phyloP scores from a whole-genome alignment of 2,113 vertebrate species.

The Pogona vitticeps region DNA sequence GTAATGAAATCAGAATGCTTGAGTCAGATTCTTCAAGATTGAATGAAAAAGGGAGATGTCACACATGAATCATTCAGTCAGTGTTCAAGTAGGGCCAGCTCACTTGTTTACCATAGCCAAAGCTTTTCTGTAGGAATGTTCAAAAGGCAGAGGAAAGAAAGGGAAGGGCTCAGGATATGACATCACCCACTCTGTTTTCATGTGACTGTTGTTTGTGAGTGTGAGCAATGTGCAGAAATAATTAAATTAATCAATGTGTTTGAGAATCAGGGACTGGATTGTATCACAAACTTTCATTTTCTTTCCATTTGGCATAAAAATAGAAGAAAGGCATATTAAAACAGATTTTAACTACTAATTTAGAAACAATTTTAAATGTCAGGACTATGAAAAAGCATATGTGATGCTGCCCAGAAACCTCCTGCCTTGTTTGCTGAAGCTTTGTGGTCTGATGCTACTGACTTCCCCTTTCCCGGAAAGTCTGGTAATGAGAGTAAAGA shows the following conservation, averaged over 20 bases:
- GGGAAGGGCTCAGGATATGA: conserved; percentile 71
- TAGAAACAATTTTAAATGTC: neutral
- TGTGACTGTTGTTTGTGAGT: neutral
- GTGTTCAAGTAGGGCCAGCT: conserved; percentile 19
- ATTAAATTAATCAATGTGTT: conserved; percentile 42
- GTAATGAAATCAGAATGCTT: neutral
- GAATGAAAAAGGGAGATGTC: conserved; percentile 8
- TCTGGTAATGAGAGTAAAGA: neutral
- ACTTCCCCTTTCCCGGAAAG: neutral
- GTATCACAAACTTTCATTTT: conserved; percentile 24
- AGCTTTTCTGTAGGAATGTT: conserved; percentile 52
- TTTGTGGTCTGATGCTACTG: neutral
- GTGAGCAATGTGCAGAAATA: conserved; percentile 48
- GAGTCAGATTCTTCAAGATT: conserved; percentile 5
- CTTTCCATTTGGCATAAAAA: neutral
- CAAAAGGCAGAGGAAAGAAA: conserved; percentile 38
- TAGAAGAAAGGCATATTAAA: conserved; percentile 19
- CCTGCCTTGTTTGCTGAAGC: neutral
- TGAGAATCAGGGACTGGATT: conserved; percentile 26
- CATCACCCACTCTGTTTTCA: conserved; percentile 42
- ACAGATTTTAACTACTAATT: neutral
- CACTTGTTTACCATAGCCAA: conserved; percentile 24
- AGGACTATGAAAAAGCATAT: neutral
- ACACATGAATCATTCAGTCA: neutral
- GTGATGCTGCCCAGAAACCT: neutral